phyloP scores from a whole-genome alignment of 2,797 vertebrate species.

The Aplochiton taeniatus region DNA sequence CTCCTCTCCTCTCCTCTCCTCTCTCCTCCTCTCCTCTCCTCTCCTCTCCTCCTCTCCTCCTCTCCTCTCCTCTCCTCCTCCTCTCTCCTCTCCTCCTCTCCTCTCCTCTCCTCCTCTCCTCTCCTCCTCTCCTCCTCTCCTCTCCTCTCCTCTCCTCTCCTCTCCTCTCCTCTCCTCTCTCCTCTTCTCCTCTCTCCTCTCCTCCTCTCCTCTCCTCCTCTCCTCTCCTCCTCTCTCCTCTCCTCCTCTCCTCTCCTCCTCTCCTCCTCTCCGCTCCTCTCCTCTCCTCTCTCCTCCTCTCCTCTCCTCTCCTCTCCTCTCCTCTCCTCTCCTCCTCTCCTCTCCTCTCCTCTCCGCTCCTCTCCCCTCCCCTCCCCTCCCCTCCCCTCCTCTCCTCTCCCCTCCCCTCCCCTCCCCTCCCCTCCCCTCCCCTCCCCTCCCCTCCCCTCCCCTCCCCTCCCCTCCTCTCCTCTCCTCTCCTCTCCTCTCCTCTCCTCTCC shows the following conservation, averaged over 20 bases:
- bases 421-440: constrained; percentile 15
- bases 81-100: constrained; percentile 19
- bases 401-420: constrained; percentile 21
- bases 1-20: background rate
- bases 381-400: constrained; percentile 24
- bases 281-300: constrained; percentile 23
- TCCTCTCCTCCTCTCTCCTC: constrained; percentile 26
- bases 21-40: background rate
- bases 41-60: background rate
- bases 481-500: constrained; percentile 23
- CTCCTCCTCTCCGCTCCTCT: constrained; percentile 16
- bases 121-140: constrained; percentile 26
- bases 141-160: constrained; percentile 24
- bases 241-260: too few species aligned
- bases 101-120: constrained; percentile 23
- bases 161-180: constrained; percentile 19
- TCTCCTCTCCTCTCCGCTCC: constrained; percentile 22
- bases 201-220: constrained; percentile 27
- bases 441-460: constrained; percentile 13
- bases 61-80: constrained; percentile 7
- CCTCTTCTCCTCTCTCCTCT: constrained; percentile 13
- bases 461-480: constrained; percentile 23
- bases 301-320: constrained; percentile 16
- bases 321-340: constrained; percentile 24
- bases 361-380: constrained; percentile 25